phyloP scores from a whole-genome alignment of 2,888 invertebrate genomes.

The Ptilodon capucinus region DNA sequence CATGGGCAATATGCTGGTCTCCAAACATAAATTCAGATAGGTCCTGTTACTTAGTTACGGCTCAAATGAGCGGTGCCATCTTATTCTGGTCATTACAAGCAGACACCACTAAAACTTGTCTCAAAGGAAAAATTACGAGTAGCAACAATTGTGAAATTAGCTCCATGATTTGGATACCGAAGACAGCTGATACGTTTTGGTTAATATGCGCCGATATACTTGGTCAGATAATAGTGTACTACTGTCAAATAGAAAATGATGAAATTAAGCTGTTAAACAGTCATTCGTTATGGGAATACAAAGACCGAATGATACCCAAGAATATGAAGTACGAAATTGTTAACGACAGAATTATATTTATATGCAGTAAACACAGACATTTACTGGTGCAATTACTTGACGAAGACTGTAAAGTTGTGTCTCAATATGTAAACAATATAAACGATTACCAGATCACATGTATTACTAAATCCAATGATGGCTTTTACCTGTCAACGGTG shows the following conservation, averaged over 20 bases:
- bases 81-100: slow-evolving; percentile 55
- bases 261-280: slow-evolving; percentile 30
- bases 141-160: slow-evolving; percentile 45
- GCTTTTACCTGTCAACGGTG: slow-evolving; percentile 47
- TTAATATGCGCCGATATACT: slow-evolving; percentile 49
- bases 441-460: slow-evolving; percentile 63
- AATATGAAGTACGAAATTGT: slow-evolving; percentile 37
- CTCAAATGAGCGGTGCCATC: slow-evolving; percentile 59
- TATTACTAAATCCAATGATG: slow-evolving; percentile 37
- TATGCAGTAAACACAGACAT: slow-evolving; percentile 67
- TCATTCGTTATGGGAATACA: slow-evolving; percentile 50
- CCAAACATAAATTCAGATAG: slow-evolving; percentile 37
- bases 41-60: slow-evolving; percentile 59
- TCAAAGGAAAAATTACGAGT: slow-evolving; percentile 34
- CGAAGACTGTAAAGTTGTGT: slow-evolving; percentile 40
- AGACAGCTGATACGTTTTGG: slow-evolving; percentile 32
- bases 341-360: slow-evolving; percentile 45
- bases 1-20: slow-evolving; percentile 61
- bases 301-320: slow-evolving; percentile 59
- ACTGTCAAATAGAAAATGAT: slow-evolving; percentile 39
- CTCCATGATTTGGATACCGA: slow-evolving; percentile 51
- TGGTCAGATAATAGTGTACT: slow-evolving; percentile 49
- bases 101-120: slow-evolving; percentile 20
- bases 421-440: slow-evolving; percentile 51
- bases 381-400: slow-evolving; percentile 53